Evolutionary conservation across 2,888 invertebrate genomes (phyloP).

Genomic region (Galeruca laticollis): DNA sequence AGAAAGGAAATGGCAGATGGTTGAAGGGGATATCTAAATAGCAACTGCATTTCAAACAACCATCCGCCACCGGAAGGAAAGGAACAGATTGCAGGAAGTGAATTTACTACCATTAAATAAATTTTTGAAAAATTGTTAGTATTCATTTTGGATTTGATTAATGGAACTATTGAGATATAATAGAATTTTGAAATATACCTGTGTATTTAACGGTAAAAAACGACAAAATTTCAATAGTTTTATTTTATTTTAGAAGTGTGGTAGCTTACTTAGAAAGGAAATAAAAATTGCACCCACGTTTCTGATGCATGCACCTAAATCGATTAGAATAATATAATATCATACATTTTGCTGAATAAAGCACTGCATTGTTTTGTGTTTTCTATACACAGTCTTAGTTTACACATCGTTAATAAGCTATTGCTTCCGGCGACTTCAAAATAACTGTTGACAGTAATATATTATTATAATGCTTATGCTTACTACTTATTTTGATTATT

Average conservation of each 20-base stretch:
- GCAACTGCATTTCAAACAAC: background rate
- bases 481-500: slow-evolving; percentile 32
- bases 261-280: too few species aligned
- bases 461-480: slow-evolving; percentile 35
- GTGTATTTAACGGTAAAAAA: too few species aligned
- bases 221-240: too few species aligned
- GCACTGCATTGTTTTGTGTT: slow-evolving; percentile 19
- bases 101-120: background rate
- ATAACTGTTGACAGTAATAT: slow-evolving; percentile 41
- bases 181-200: too few species aligned
- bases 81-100: background rate
- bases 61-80: background rate
- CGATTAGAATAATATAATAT: too few species aligned
- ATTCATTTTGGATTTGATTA: too few species aligned
- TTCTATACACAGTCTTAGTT: slow-evolving; percentile 15
- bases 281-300: too few species aligned
- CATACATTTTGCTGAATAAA: slow-evolving; percentile 12
- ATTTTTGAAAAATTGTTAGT: too few species aligned
- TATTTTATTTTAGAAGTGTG: too few species aligned
- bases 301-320: too few species aligned
- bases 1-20: slow-evolving; percentile 16
- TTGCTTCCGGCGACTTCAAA: slow-evolving; percentile 39
- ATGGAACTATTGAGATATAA: too few species aligned
- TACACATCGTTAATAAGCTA: slow-evolving; percentile 31
- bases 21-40: background rate